These are phyloP conservation scores for Procavia capensis DNA, from an alignment of 2,113 vertebrate genomes.

Conservation along the genomic window DNA sequence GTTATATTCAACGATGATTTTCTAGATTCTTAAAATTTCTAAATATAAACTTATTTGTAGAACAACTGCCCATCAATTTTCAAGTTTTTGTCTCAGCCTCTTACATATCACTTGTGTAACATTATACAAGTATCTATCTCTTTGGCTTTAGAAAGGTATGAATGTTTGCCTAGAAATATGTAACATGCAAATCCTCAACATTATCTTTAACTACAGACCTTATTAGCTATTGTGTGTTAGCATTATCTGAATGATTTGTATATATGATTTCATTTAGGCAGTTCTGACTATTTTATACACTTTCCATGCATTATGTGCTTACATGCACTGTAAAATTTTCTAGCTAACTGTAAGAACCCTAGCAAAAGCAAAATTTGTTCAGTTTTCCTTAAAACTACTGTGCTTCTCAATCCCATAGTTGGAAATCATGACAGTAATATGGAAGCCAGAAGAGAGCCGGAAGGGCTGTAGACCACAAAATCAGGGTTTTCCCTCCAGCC, in stretches of 20 bases:
- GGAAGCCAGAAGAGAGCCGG: neutral
- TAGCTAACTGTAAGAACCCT: neutral
- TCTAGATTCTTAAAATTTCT: neutral
- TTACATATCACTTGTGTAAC: neutral
- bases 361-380: neutral
- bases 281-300: neutral
- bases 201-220: no score
- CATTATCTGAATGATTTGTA: neutral
- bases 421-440: neutral
- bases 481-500: neutral
- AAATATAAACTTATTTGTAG: neutral
- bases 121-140: neutral
- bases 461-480: neutral
- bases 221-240: neutral
- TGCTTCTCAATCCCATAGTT: neutral
- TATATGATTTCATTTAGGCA: neutral
- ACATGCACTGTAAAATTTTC: neutral
- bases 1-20: conserved; percentile 18
- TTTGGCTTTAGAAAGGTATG: neutral
- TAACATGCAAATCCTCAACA: neutral
- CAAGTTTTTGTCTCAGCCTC: neutral
- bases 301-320: neutral
- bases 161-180: neutral
- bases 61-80: neutral
- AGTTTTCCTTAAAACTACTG: neutral